These are phyloP conservation scores for Acrocephalus scirpaceus DNA, from an alignment of 2,797 vertebrate species.

Conservation along the genomic window DNA sequence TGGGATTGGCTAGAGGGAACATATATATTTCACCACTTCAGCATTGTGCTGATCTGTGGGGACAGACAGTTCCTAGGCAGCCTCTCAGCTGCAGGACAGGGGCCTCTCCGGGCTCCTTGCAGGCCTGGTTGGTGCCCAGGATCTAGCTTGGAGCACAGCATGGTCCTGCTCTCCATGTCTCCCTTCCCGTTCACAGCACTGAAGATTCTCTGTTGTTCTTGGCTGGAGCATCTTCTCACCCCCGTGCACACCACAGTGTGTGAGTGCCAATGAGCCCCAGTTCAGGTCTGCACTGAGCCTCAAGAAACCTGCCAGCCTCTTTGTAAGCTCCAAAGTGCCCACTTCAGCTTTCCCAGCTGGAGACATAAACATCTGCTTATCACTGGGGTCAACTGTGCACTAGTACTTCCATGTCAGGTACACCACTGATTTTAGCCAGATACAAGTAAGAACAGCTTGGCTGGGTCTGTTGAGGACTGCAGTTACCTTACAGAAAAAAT, in stretches of 20 bases:
- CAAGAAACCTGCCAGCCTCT: background rate
- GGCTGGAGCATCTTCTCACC: background rate
- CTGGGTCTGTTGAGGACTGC: background rate
- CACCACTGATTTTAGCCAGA: background rate
- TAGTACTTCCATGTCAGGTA: background rate
- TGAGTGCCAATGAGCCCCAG: background rate
- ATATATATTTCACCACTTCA: no score
- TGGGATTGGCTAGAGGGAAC: no score
- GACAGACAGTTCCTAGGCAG: fast-evolving
- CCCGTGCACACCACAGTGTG: background rate
- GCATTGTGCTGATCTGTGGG: background rate
- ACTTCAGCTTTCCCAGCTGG: background rate
- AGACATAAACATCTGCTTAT: background rate
- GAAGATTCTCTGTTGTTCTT: background rate
- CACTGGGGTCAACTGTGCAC: background rate
- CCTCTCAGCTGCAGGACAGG: background rate
- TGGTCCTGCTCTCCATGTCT: background rate
- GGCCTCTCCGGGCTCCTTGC: background rate
- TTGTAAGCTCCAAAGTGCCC: background rate
- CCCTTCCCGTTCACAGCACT: fast-evolving
- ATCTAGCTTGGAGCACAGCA: background rate
- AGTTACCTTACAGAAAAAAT: background rate
- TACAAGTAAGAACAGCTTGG: background rate
- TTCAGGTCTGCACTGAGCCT: background rate
- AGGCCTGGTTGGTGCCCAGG: background rate